phyloP scores from a whole-genome alignment of 2,888 invertebrate species.

The Protodeltote pygarga region DNA sequence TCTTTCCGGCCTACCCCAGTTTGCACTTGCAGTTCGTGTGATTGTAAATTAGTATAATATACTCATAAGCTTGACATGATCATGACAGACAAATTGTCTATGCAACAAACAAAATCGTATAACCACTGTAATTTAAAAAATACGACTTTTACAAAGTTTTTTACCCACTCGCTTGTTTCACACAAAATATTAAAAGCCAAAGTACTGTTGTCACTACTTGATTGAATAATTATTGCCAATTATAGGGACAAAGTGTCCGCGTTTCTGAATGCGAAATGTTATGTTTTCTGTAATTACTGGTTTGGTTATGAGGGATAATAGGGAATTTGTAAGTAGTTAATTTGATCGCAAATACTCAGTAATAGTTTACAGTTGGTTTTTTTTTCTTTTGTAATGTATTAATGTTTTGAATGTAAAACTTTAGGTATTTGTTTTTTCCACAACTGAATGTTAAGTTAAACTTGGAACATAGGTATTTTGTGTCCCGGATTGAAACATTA shows the following conservation, averaged over 20 bases:
- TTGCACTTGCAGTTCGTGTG: too few relatives aligned
- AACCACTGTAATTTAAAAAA: not conserved
- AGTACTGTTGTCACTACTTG: constrained; percentile 11
- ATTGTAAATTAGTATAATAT: too few relatives aligned
- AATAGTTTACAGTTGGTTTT: not conserved
- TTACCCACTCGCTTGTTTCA: not conserved
- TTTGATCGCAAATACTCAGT: not conserved
- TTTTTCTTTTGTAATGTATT: not conserved
- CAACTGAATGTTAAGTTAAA: too few relatives aligned
- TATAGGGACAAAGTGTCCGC: constrained; percentile 5
- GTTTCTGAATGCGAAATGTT: constrained; percentile 15
- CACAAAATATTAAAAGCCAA: constrained; percentile 17
- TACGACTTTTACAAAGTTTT: not conserved
- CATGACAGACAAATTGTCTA: too few relatives aligned
- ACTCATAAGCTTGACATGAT: too few relatives aligned
- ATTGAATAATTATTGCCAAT: constrained; percentile 38
- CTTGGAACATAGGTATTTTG: too few relatives aligned
- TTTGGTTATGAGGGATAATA: constrained; percentile 9
- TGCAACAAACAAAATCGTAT: not conserved
- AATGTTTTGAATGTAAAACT: not conserved
- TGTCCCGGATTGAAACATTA: too few relatives aligned
- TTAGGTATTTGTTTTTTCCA: too few relatives aligned
- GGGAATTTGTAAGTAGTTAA: constrained; percentile 1
- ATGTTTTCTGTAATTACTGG: constrained; percentile 22
- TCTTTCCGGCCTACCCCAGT: too few relatives aligned